Evolutionary conservation across 2,888 invertebrate species (phyloP), one percentile per base, ranked within the genome.

Genomic region (Nycteola revayana): DNA sequence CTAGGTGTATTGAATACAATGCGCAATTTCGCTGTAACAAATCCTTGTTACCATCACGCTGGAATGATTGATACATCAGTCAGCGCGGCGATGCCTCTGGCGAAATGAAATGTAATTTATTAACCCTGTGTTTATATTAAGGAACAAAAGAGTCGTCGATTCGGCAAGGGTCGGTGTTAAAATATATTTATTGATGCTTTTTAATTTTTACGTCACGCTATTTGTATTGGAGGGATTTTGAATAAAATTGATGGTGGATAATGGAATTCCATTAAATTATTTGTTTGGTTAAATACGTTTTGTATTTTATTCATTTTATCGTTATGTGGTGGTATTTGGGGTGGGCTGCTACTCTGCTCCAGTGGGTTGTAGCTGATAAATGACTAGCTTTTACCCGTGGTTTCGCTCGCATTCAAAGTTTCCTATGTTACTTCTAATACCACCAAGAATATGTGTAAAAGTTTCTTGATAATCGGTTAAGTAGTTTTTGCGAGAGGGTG

Each of bases 51-150:
- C 63, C 64, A 72, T 73, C 66, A 65, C 49, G 52, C 49, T 43
- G 57, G 66, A 72, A 77, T 75, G 79, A 82, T 80, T 80, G 79
- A 83, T 81, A 69, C 53, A 49, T 51, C 59, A 62, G 63, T 54
- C 60, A 59, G 63, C 65, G n/a, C 66, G 69, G 73, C 71, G 69
- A 71, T 67, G 57, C 63, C 66, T 62, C 58, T 45, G 34, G 39
- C 53, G 54, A 63, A 74, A 75, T 68, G 66, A 69, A 74, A 73
- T 61, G 56, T 70, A 73, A 75, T 77, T 78, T 78, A 80, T 78
- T 71, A 72, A 64, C 64, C 64, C 63, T 61, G 62, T 62, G 68
- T 68, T 74, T 68, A 71, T 75, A 75, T 75, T 66, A 56, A 67
- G 42, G 56, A 70, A 74, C 70, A 75, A 75, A 72, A 65, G 64